Evolutionary conservation across 2,888 invertebrate genomes (phyloP), one percentile per base, ranked within the genome.

Genomic region (Meganola albula): DNA sequence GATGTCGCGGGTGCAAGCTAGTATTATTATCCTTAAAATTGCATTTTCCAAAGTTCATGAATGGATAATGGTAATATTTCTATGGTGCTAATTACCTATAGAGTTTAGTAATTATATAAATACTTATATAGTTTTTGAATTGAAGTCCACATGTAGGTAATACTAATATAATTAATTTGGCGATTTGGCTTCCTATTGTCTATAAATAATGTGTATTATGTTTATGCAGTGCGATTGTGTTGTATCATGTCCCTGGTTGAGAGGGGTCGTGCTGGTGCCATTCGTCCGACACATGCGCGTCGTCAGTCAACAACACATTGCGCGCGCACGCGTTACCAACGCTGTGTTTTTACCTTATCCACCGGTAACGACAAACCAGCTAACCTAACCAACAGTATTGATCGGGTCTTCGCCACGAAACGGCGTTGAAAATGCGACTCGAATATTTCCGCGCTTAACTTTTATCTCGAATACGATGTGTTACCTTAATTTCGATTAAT

Each of bases 251-350:
- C 33, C 31, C 30, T 41, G 28, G 34, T 37, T 28, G 51, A 50
- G 40, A 56, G 49, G 52, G 56, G 59, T 58, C 52, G 54, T 43
- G 52, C 48, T n/a, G n/a, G n/a, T n/a, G n/a, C n/a, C n/a, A n/a
- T n/a, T n/a, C 53, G 50, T 51, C 53, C 57, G 53, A 60, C 60
- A 69, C 74, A 77, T 77, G 74, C 73, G 74, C 73, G 47, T 53
- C 66, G 63, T 72, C 74, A 70, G 71, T 80, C 75, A 77, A 74
- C 79, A 80, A 76, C 70, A 74, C 59, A 61, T 57, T 78, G 82
- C 77, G 78, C 79, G 79, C 82, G 82, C 80, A 78, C 63, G 73
- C 71, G 66, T 70, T 58, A 56, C 63, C 49, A 57, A 53, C 59
- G 56, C 61, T 61, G 62, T 70, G 61, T 73, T 74, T 75, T 75